These are phyloP conservation scores for Phalacrocorax carbo DNA, from an alignment of 2,113 vertebrate genomes.

Conservation along the genomic window DNA sequence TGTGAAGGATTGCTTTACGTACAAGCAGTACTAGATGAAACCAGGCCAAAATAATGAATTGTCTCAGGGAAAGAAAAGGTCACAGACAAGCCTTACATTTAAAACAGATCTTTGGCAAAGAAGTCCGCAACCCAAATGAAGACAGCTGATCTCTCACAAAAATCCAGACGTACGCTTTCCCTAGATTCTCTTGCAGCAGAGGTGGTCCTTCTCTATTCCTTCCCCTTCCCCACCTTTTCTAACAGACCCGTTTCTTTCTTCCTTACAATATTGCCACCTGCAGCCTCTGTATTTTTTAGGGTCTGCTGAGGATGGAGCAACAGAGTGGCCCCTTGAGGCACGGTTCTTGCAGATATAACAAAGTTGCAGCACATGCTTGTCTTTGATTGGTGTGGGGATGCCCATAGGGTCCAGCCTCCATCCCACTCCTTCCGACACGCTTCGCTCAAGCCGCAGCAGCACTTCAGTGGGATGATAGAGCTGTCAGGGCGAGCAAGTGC, in stretches of 20 bases:
- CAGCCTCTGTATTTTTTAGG: not conserved
- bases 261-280: not conserved
- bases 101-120: not conserved
- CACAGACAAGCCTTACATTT: not conserved
- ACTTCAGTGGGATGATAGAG: not conserved
- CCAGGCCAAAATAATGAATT: not conserved
- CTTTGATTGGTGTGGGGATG: not conserved
- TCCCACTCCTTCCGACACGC: not conserved
- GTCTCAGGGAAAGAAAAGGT: not conserved
- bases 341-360: not conserved
- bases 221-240: not conserved
- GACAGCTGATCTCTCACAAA: not conserved
- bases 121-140: not conserved
- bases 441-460: not conserved
- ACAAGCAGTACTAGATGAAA: not conserved
- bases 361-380: not conserved
- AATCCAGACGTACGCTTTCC: not conserved
- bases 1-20: not conserved
- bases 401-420: not conserved
- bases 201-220: not conserved
- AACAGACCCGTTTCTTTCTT: not conserved
- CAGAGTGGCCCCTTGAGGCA: not conserved
- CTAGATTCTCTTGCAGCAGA: not conserved
- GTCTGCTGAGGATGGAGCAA: not conserved
- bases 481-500: not conserved